Conservation (phyloP, 2,888 invertebrate genomes). For the Hyppa rectilinea region DNA sequence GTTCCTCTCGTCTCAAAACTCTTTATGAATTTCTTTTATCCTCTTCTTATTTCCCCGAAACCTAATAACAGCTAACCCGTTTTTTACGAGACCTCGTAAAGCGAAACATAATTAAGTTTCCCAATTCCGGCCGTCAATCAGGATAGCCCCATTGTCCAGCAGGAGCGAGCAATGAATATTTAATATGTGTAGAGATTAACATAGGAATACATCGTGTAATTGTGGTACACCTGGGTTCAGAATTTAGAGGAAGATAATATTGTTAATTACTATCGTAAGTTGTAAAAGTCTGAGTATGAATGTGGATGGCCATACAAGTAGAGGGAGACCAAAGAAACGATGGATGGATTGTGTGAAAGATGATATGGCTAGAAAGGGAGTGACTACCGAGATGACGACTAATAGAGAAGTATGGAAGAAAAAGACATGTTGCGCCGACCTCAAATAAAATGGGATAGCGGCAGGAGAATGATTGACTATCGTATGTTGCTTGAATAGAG, state of each 20-base stretch:
- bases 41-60: conserved; percentile 28
- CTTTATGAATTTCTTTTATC: conserved; percentile 17
- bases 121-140: conserved; percentile 54
- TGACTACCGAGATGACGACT: too few relatives aligned
- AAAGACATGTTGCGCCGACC: too few relatives aligned
- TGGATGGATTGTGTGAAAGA: too few relatives aligned
- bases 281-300: too few relatives aligned
- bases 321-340: too few relatives aligned
- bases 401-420: too few relatives aligned
- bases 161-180: conserved; percentile 51
- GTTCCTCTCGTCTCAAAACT: background rate
- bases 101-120: conserved; percentile 59
- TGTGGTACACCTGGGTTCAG: conserved; percentile 17
- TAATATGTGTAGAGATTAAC: conserved; percentile 45
- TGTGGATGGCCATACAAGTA: too few relatives aligned
- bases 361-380: too few relatives aligned
- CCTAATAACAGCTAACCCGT: conserved; percentile 53
- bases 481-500: background rate
- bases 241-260: conserved; percentile 4
- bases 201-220: conserved; percentile 32
- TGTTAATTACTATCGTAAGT: background rate
- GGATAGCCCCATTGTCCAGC: conserved; percentile 32
- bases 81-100: conserved; percentile 65
- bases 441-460: too few relatives aligned
- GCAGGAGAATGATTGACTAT: too few relatives aligned